Base-by-base conservation (phyloP, 2,797 vertebrate genomes). In the Sebastes kiyomatsui region DNA sequence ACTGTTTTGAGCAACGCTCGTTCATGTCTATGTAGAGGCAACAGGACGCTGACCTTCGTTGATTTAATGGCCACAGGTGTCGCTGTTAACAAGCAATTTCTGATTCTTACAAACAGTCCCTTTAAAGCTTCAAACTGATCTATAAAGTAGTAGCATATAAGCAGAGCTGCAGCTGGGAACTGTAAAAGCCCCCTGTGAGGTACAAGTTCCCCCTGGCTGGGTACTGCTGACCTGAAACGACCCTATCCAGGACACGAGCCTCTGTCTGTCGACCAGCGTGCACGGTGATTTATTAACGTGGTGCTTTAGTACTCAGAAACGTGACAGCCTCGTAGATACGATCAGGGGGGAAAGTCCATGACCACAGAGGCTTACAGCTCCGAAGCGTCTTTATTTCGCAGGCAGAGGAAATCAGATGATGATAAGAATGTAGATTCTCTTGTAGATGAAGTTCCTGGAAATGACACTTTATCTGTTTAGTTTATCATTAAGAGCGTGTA, bases 361-460 rank as follows among this genome's bases (percentile, higher is more conserved):
- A 74, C 71, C 65, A 52, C 65, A 33, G 27, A 11, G n/a, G 4
- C 12, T 70, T 23, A 72, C 32, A 46, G 54, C 72, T 55, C 0
- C 5, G 16, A 75, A 30, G 0, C 0, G 79, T 84, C 74, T 81
- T 74, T 59, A 72, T 61, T 66, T 61, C 22, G 60, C 72, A 62
- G 6, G 54, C 23, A 12, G 68, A 56, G 66, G 71, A 86, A 65
- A 14, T 58, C 13, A 9, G 49, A 35, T 23, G 22, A 62, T 61
- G 72, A 84, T 82, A 76, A 75, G 20, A 60, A 7, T 16, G 42
- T 28, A 16, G 66, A 61, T 70, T 62, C 14, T 60, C 1, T 1
- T 79, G 60, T 2, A 22, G 46, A 70, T 73, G 10, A 11, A 23
- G 54, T 69, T 83, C 73, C 28, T 67, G 75, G 70, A 87, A 85